Evolutionary conservation across 1,140 invertebrate genomes (phyloP).

Genomic region (Heterodera schachtii): DNA sequence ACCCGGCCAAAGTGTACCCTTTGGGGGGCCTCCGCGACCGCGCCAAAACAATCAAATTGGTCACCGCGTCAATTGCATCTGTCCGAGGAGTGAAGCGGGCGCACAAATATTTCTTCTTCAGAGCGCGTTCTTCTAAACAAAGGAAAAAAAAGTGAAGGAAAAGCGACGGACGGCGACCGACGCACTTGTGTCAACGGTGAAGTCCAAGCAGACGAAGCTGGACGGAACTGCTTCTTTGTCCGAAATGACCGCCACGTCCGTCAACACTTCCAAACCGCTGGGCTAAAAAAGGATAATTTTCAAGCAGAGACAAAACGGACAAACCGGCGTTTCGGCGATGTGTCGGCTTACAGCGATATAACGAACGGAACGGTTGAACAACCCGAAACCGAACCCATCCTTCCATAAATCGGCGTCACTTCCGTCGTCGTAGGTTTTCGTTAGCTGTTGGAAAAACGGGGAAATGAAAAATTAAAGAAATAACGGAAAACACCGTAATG

Average conservation of each 20-base stretch:
- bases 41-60: conserved; percentile 47
- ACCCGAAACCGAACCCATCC: conserved; percentile 53
- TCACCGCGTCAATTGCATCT: conserved; percentile 51
- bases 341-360: conserved; percentile 43
- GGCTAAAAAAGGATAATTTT: background rate
- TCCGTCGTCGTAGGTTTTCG: conserved; percentile 44
- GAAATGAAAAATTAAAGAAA: conserved; percentile 9
- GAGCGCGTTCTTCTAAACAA: conserved; percentile 51
- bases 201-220: conserved; percentile 55
- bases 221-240: conserved; percentile 56
- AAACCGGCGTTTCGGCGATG: conserved; percentile 41
- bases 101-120: conserved; percentile 55
- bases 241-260: conserved; percentile 49
- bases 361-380: conserved; percentile 48
- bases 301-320: conserved; percentile 23
- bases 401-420: conserved; percentile 56
- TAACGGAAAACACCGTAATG: conserved; percentile 33
- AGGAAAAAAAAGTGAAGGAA: conserved; percentile 18
- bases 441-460: conserved; percentile 27
- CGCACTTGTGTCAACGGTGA: conserved; percentile 52
- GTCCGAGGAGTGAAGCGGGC: conserved; percentile 52
- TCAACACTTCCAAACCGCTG: conserved; percentile 44
- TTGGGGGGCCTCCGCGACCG: conserved; percentile 46
- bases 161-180: background rate
- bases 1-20: conserved; percentile 52